Percentiles rank a stretch among this genome's conserved stretches.
Conservation (phyloP, 2,113 vertebrate genomes). For the Psilopogon haemacephalus region DNA sequence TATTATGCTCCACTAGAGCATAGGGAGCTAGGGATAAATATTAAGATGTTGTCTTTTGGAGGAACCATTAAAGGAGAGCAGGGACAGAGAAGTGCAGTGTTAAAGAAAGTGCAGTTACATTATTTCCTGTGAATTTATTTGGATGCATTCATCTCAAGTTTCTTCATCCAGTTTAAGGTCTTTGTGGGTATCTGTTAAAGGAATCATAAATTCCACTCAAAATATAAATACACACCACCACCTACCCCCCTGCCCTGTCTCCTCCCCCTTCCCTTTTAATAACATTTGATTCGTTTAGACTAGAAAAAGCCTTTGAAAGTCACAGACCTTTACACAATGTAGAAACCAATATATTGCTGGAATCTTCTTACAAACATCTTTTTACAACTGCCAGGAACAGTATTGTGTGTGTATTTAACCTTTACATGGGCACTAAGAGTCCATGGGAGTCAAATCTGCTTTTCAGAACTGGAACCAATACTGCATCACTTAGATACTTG, state of each 20-base stretch:
- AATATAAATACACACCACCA: not conserved
- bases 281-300: not conserved
- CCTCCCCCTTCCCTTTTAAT: not conserved
- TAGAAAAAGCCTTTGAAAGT: slow-evolving; percentile 15
- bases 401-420: slow-evolving; percentile 27
- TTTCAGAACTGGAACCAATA: slow-evolving; percentile 21
- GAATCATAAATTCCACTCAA: slow-evolving; percentile 1
- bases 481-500: not conserved
- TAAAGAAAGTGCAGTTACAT: not conserved
- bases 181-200: not conserved
- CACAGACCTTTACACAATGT: not conserved
- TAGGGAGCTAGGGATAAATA: not conserved
- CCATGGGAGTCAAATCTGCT: not conserved
- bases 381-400: slow-evolving; percentile 28
- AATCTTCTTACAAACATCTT: slow-evolving; percentile 4
- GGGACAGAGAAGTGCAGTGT: not conserved
- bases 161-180: not conserved
- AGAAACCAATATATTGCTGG: not conserved
- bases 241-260: too few relatives aligned
- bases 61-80: not conserved
- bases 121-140: not conserved
- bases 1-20: not conserved
- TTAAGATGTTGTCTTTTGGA: not conserved
- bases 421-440: slow-evolving; percentile 1
- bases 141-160: not conserved